These are phyloP conservation scores for Gastrophryne carolinensis DNA, from an alignment of 2,797 vertebrate species.

Conservation along the genomic window DNA sequence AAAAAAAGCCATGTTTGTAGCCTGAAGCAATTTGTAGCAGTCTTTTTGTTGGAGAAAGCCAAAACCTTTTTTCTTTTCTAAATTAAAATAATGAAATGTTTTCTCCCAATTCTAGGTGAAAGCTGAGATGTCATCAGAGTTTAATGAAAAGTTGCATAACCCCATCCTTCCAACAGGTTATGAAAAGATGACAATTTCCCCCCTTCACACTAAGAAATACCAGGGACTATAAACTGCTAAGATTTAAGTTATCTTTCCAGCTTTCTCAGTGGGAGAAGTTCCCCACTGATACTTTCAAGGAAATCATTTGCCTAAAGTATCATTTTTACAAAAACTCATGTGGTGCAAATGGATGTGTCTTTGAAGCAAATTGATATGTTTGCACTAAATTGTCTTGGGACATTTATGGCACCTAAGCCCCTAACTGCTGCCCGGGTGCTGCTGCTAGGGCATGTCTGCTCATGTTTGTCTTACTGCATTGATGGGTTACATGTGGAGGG, in stretches of 20 bases:
- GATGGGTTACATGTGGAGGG: too few relatives aligned
- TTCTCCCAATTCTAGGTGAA: slow-evolving; percentile 16
- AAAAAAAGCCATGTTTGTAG: slow-evolving; percentile 27
- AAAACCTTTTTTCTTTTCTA: neutral
- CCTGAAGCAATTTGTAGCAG: slow-evolving; percentile 11
- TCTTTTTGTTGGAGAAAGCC: neutral
- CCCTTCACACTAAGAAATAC: neutral
- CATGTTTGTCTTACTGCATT: too few relatives aligned
- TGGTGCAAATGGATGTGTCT: too few relatives aligned
- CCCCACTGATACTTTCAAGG: neutral
- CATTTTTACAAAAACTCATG: too few relatives aligned
- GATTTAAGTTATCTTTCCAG: neutral
- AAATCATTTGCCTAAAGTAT: neutral
- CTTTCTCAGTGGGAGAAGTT: neutral
- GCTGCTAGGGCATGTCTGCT: too few relatives aligned
- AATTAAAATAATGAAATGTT: neutral
- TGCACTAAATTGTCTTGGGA: too few relatives aligned
- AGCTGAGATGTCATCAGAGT: slow-evolving; percentile 7
- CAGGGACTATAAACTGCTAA: neutral
- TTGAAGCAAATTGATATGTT: too few relatives aligned
- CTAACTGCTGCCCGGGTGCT: too few relatives aligned
- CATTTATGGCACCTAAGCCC: too few relatives aligned
- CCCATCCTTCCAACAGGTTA: slow-evolving; percentile 5
- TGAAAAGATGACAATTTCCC: neutral
- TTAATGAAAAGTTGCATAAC: slow-evolving; percentile 10